Base-by-base conservation (phyloP, 1,140 invertebrate species). In the Drosophila prosaltans region DNA sequence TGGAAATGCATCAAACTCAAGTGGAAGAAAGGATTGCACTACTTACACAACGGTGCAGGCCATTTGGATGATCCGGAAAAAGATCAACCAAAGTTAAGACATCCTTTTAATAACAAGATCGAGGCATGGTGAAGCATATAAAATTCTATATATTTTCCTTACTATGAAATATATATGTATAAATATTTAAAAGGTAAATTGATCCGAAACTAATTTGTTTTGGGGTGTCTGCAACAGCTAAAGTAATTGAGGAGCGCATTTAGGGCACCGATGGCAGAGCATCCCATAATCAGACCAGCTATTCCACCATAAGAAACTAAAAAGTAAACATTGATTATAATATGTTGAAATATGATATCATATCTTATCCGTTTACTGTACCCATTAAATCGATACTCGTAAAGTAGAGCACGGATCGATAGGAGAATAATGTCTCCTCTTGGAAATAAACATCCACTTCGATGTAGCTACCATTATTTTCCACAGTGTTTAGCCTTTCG, bases 361-460 rank as follows among this genome's bases (percentile, higher is more conserved):
- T 36, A 36, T 36, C 6, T 6, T 36, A 6, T 36, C 32, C 1
- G 0, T n/a, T n/a, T 24, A 39, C 9, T 39, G 43, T 16, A 88
- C 88, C 88, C 63, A 90, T 80, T 30, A 90, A 57, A 69, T 90
- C 86, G 26, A 90, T 58, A 5, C 88, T 54, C 1, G 82, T 91
- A 54, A 86, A 88, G 7, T 83, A 62, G 41, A 90, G 70, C 24
- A 73, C 69, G 8, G 86, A 90, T 32, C 80, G 74, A 66, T 90
- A 90, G 10, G 86, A 83, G 57, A 90, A 91, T 1, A 90, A 61
- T 6, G 88, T 90, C 51, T 88, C 82, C 41, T 90, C 80, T 60
- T 91, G 88, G 48, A 83, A 90, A 54, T 81, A 82, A 5, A 90
- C 74, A 45, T 91, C 82, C 26, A 90, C 28, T 28, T 90, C 88